These are phyloP conservation scores for Lycaon pictus DNA, from an alignment of 2,113 vertebrate genomes.

Conservation along the genomic window DNA sequence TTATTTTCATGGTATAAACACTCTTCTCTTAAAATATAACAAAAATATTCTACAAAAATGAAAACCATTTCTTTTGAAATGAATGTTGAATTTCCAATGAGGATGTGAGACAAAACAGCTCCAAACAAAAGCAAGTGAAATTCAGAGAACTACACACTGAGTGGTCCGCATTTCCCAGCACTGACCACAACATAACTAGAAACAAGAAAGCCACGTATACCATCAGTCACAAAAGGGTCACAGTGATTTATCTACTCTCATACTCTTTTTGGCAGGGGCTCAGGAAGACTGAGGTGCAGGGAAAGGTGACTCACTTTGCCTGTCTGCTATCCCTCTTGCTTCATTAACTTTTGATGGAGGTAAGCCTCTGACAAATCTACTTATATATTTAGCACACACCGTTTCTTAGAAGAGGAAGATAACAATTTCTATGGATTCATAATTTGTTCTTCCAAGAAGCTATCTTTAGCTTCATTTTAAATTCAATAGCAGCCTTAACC, in stretches of 20 bases:
- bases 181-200: background rate
- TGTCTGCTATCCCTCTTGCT: background rate
- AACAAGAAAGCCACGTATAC: background rate
- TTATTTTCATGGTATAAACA: slow-evolving; percentile 8
- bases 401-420: slow-evolving; percentile 11
- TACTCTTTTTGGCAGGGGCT: background rate
- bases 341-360: background rate
- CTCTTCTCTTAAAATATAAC: background rate
- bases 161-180: background rate
- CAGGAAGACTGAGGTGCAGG: background rate
- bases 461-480: background rate
- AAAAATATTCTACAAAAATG: background rate
- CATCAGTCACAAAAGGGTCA: background rate
- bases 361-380: background rate
- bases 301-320: background rate
- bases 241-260: background rate
- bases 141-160: background rate
- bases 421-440: background rate
- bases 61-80: slow-evolving; percentile 45
- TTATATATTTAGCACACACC: background rate
- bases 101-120: background rate
- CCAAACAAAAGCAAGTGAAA: slow-evolving; percentile 12
- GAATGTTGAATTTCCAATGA: slow-evolving; percentile 46
- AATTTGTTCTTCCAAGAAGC: slow-evolving; percentile 33
- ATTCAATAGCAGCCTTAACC: background rate